Conservation (phyloP, 2,797 vertebrate genomes). For the Botia almorhae region DNA sequence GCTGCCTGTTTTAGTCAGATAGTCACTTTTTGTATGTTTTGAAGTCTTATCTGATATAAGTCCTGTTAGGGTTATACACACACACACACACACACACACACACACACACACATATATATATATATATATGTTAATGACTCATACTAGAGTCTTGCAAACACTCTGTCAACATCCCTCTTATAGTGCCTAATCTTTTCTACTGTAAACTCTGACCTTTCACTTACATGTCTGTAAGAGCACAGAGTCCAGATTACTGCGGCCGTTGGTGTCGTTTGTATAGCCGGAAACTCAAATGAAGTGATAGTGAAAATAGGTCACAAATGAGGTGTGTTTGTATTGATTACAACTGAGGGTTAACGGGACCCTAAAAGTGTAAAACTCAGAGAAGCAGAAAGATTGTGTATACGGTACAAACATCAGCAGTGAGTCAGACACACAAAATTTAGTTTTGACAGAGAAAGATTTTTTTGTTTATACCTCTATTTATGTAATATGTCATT, state of each 20-base stretch:
- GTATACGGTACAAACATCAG: constrained; percentile 36
- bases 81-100: too few relatives aligned
- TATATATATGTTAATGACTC: too few relatives aligned
- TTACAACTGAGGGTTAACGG: constrained; percentile 35
- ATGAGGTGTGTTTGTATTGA: constrained; percentile 35
- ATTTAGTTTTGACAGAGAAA: constrained; percentile 7
- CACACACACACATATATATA: too few relatives aligned
- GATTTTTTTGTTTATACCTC: not conserved
- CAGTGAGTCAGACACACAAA: constrained; percentile 2
- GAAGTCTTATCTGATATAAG: not conserved
- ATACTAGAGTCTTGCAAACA: not conserved
- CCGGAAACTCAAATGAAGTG: constrained; percentile 7
- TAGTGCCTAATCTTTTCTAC: not conserved
- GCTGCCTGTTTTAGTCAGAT: not conserved
- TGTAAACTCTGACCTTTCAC: constrained; percentile 19
- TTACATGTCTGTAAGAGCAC: not conserved
- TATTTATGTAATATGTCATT: constrained; percentile 23
- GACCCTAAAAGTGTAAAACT: not conserved
- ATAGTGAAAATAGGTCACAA: constrained; percentile 29
- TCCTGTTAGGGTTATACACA: too few relatives aligned
- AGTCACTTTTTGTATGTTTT: not conserved
- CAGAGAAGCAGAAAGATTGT: not conserved
- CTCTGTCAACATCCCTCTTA: not conserved
- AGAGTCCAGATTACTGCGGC: not conserved
- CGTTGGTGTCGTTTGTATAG: constrained; percentile 21